A percentile compares a stretch with the other conserved stretches of the same genome.
These are phyloP conservation scores for Vannuccia rotundouncinata DNA, from an alignment of 2,888 invertebrate genomes.

Conservation along the genomic window DNA sequence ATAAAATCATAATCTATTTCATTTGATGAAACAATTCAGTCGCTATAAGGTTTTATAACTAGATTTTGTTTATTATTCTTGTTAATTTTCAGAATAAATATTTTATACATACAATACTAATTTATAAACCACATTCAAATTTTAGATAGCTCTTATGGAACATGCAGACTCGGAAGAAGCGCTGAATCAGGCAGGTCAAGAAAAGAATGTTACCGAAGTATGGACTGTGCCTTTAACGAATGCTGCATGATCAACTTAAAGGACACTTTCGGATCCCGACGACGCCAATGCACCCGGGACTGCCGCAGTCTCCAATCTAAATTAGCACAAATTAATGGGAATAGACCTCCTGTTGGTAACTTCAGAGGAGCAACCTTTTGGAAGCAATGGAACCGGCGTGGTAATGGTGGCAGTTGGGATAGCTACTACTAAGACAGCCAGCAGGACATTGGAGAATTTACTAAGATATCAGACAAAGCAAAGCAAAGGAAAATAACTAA, in stretches of 20 bases:
- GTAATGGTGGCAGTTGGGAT: neutral
- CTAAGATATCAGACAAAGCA: too few relatives aligned
- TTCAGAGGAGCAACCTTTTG: neutral
- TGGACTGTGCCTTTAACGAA: neutral
- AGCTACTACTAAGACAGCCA: too few relatives aligned
- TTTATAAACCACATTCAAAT: too few relatives aligned
- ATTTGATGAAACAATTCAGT: too few relatives aligned
- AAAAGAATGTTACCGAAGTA: neutral
- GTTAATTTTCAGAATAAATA: too few relatives aligned
- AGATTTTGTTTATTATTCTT: too few relatives aligned
- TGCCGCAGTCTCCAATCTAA: neutral
- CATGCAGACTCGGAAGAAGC: neutral
- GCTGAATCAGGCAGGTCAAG: neutral
- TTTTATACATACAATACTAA: too few relatives aligned
- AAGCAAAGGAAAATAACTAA: too few relatives aligned
- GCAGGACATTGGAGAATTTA: too few relatives aligned
- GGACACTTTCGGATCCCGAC: neutral
- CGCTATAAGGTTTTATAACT: too few relatives aligned
- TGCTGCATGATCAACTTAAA: neutral
- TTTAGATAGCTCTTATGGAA: neutral
- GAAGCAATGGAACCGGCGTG: neutral
- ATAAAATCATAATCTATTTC: too few relatives aligned
- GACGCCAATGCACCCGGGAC: neutral
- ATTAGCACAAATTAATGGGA: neutral
- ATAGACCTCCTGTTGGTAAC: neutral